A percentile compares a stretch with the other conserved stretches of the same genome.
Evolutionary conservation across 2,888 invertebrate genomes (phyloP).

Genomic region (Cosmia pyralina): DNA sequence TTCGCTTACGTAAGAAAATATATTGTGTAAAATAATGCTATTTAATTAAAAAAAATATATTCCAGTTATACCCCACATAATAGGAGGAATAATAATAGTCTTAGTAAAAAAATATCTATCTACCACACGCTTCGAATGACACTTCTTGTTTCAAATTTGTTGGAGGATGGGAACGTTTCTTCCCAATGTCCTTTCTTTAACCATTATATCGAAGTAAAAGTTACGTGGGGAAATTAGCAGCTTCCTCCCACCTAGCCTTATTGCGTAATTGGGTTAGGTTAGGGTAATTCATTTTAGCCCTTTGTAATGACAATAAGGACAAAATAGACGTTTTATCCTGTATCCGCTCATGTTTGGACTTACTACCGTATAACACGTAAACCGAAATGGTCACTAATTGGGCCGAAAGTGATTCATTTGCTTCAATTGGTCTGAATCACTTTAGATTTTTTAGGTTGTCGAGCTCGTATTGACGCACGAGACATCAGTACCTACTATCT

Average conservation of each 20-base stretch:
- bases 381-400: conserved; percentile 44
- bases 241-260: not conserved
- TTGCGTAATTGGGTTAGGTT: not conserved
- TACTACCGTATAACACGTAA: conserved; percentile 30
- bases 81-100: too few species aligned
- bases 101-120: too few species aligned
- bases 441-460: conserved; percentile 59
- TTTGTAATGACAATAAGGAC: not conserved
- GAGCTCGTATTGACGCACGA: conserved; percentile 77
- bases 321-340: conserved; percentile 29
- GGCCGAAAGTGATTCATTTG: conserved; percentile 68
- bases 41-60: too few species aligned
- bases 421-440: conserved; percentile 74
- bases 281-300: not conserved
- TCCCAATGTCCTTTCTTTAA: not conserved
- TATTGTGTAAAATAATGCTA: too few species aligned
- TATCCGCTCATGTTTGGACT: not conserved
- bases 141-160: too few species aligned
- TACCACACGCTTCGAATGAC: too few species aligned
- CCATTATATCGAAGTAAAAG: not conserved
- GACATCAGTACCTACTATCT: conserved; percentile 20
- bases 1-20: too few species aligned
- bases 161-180: too few species aligned
- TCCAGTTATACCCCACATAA: too few species aligned
- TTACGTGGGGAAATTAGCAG: not conserved